Evolutionary conservation across 2,888 invertebrate genomes (phyloP), one percentile per base, ranked within the genome.

Genomic region (Trissolcus brochymenae): DNA sequence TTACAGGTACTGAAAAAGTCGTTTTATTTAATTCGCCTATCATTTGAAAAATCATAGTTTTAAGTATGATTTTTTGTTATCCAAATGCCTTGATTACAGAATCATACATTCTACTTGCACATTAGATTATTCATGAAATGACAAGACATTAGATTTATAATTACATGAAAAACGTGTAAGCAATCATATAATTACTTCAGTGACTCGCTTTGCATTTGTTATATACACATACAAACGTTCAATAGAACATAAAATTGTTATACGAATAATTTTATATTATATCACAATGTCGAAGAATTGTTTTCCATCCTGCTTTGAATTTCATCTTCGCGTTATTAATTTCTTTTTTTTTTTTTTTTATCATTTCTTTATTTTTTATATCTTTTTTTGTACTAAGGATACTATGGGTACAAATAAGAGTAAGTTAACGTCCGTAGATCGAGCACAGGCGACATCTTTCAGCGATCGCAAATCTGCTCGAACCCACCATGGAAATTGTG

Each of bases 81-180:
- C 55, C 76, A 71, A 70, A 71, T 71, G 49, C 41, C 25, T 71
- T 71, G 62, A 62, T 71, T 76, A 76, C 57, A 76, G 71, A 76
- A 71, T 76, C 71, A 61, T 76, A 71, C 67, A 51, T 62, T 40
- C 71, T 76, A 76, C 67, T 76, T 71, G 76, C 76, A 76, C 71
- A 71, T 76, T 71, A 61, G 71, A 76, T 66, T 76, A 29, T 9
- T 29, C 1, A 68, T 66, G 66, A 76, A 76, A 76, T 71, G 76
- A 71, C 76, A 76, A 76, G 76, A 76, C 71, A 70, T 62, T 71
- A 76, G 71, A 76, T 67, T 76, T 29, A 29, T 71, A 71, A 76
- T 76, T 76, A 71, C 71, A 76, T 76, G 76, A 71, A 76, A 76
- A 71, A 66, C 67, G 76, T 76, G 71, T 76, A 76, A 76, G 76